Percentiles rank a stretch among this genome's conserved stretches.
phyloP scores from a whole-genome alignment of 30 jellyfish, hydroid and myxozoan species.

The Nemopilema nomurai region DNA sequence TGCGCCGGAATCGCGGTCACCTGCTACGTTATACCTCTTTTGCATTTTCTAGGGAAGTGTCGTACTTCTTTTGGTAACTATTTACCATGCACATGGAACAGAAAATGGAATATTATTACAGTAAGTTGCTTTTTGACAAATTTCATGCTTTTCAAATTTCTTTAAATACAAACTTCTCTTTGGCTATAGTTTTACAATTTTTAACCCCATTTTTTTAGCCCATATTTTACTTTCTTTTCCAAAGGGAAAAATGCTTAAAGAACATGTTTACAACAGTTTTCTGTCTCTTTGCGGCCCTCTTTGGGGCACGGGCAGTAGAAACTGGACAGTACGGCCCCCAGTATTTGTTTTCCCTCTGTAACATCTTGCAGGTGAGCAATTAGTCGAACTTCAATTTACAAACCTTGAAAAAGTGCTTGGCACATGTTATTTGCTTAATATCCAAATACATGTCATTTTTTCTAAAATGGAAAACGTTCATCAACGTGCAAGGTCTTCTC shows the following conservation, averaged over 20 bases:
- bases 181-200: neutral
- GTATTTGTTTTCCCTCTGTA: slow-evolving; percentile 85
- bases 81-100: slow-evolving; percentile 66
- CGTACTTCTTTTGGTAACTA: slow-evolving; percentile 49
- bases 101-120: slow-evolving; percentile 78
- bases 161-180: neutral
- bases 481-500: no score
- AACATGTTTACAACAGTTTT: slow-evolving; percentile 80
- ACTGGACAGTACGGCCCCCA: slow-evolving; percentile 75
- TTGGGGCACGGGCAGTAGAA: slow-evolving; percentile 83
- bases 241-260: slow-evolving; percentile 82
- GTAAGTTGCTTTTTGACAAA: slow-evolving; percentile 32
- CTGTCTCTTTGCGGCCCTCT: slow-evolving; percentile 76
- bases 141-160: no score
- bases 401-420: neutral
- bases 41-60: slow-evolving; percentile 55
- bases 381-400: no score
- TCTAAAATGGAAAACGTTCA: no score
- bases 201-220: neutral
- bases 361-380: slow-evolving; percentile 64
- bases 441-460: no score
- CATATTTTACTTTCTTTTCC: neutral
- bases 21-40: neutral
- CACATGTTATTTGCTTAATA: neutral
- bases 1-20: neutral